Base-by-base conservation (phyloP, 2,797 vertebrate genomes). In the Liasis olivaceus region DNA sequence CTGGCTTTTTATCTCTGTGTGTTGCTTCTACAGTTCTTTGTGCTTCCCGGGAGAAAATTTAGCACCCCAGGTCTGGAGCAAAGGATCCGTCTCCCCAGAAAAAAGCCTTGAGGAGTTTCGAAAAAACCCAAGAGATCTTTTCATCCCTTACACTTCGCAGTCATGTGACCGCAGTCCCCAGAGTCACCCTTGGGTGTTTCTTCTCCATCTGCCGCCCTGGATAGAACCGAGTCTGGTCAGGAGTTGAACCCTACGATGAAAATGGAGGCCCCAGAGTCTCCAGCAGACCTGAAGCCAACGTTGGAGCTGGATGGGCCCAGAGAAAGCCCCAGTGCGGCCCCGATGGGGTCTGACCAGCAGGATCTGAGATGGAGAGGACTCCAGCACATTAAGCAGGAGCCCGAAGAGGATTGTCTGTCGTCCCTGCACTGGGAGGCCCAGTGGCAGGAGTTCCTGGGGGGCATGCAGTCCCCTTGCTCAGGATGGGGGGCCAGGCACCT, bases 371-470 rank as follows among this genome's bases (percentile, higher is more conserved):
- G 92, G 92, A 91, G 72, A 5, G 26, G 62, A 1, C 77, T n/a
- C 1, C 92, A 81, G 0, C 62, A 89, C 56, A 91, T 93, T 51
- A 93, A 93, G 3, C 92, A 93, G 54, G 92, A 93, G 17, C 92
- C 89, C 0, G 89, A 91, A 13, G 92, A 93, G 0, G 31, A 4
- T 42, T 47, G 92, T 3, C 26, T 90, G 12, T 59, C 85, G 0
- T 88, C 92, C 1, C 92, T 88, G 69, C 89, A 20, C 11, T 93
- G 92, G 89, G 92, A 91, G 24, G 31, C 85, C 31, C 92, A 91
- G 11, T 93, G 92, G 92, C 92, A 93, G 69, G 89, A 93, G 7
- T 93, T 93, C 59, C 60, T 88, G 31, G 92, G 92, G 3, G 69
- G 69, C 0, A 90, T 93, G 12, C 89, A 88, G 17, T 14, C 92